These are phyloP conservation scores for Chiridota heheva DNA, from an alignment of 35 echinoderm and acorn worm genomes.

Conservation along the genomic window DNA sequence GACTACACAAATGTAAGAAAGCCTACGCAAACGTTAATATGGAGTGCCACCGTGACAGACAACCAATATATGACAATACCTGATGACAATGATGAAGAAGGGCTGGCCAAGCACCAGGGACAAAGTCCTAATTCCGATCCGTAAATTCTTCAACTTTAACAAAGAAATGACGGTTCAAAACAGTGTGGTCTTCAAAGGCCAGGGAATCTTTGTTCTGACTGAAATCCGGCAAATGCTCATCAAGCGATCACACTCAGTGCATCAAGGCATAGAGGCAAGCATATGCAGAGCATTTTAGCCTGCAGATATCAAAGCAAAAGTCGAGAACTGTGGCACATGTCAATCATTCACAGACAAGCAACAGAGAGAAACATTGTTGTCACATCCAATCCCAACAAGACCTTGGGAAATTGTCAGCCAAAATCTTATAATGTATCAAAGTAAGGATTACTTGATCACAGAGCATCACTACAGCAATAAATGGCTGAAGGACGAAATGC, in stretches of 20 bases:
- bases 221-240: conserved; percentile 30
- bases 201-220: conserved; percentile 36
- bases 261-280: conserved; percentile 61
- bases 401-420: conserved; percentile 46
- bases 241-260: conserved; percentile 23
- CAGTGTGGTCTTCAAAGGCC: conserved; percentile 35
- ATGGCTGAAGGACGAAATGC: conserved; percentile 52
- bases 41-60: conserved; percentile 30
- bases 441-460: conserved; percentile 57
- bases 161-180: conserved; percentile 71
- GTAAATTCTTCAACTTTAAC: conserved; percentile 39
- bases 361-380: conserved; percentile 56
- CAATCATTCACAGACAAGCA: conserved; percentile 41
- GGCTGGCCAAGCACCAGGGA: conserved; percentile 51
- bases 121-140: conserved; percentile 23
- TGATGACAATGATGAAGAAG: conserved; percentile 18
- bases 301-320: conserved; percentile 30
- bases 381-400: conserved; percentile 30
- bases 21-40: conserved; percentile 19
- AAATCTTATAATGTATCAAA: conserved; percentile 43
- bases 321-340: conserved; percentile 47
- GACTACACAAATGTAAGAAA: conserved; percentile 46
- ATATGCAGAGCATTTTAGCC: conserved; percentile 66
- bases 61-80: conserved; percentile 10
- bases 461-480: conserved; percentile 58